These are phyloP conservation scores for Sialis lutaria DNA, from an alignment of 2,888 invertebrate genomes.

Conservation along the genomic window DNA sequence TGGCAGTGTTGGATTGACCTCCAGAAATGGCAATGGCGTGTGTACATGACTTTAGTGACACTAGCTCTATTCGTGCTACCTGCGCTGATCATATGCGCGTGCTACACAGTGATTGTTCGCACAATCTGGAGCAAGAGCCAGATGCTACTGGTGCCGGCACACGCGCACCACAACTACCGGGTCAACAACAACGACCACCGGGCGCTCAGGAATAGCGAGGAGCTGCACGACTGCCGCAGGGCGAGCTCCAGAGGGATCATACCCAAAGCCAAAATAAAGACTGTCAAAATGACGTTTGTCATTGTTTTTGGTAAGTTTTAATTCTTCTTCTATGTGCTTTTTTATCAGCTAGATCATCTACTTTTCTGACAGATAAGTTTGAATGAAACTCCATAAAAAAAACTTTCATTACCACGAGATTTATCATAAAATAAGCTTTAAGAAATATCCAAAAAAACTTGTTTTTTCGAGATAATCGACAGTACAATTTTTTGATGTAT, in stretches of 20 bases:
- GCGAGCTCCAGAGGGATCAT: slow-evolving; percentile 87
- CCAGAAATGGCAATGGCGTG: slow-evolving; percentile 59
- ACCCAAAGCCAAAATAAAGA: slow-evolving; percentile 90
- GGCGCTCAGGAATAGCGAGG: slow-evolving; percentile 17
- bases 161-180: background rate
- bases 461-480: too few relatives aligned
- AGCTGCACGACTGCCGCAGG: slow-evolving; percentile 35
- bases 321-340: too few relatives aligned
- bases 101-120: slow-evolving; percentile 78
- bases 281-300: slow-evolving; percentile 93
- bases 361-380: too few relatives aligned
- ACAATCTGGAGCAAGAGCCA: slow-evolving; percentile 84
- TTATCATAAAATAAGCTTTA: too few relatives aligned
- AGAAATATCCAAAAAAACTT: too few relatives aligned
- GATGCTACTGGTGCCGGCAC: slow-evolving; percentile 34
- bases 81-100: slow-evolving; percentile 72
- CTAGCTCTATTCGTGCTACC: slow-evolving; percentile 71
- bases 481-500: too few relatives aligned
- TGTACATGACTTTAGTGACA: slow-evolving; percentile 76
- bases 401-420: too few relatives aligned
- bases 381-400: too few relatives aligned
- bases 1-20: slow-evolving; percentile 84
- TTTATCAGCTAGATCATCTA: too few relatives aligned
- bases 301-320: slow-evolving; percentile 74
- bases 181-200: slow-evolving; percentile 9